These are phyloP conservation scores for Semotilus atromaculatus DNA, from an alignment of 2,797 vertebrate genomes.

Conservation along the genomic window DNA sequence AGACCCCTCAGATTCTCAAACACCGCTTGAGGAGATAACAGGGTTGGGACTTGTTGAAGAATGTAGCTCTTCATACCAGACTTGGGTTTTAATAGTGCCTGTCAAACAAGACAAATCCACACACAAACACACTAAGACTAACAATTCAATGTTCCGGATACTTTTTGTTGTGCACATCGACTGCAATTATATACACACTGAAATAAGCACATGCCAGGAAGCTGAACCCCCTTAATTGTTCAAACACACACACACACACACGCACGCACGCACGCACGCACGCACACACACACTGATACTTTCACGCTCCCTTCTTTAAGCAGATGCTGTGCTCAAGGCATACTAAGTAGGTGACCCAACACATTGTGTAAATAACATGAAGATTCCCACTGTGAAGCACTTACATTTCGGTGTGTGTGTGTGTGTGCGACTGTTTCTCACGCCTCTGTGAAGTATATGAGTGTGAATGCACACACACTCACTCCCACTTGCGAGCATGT, in stretches of 20 bases:
- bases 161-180: neutral
- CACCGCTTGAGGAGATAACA: neutral
- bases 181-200: neutral
- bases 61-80: conserved; percentile 52
- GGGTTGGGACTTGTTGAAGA: conserved; percentile 60
- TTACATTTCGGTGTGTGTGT: conserved; percentile 43
- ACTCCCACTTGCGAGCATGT: conserved; percentile 64
- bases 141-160: neutral
- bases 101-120: conserved; percentile 26
- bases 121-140: neutral
- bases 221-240: conserved; percentile 8
- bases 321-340: conserved; percentile 66
- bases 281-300: conserved; percentile 32
- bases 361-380: conserved; percentile 55
- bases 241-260: conserved; percentile 10
- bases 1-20: conserved; percentile 17
- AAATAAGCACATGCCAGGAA: conserved; percentile 30
- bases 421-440: conserved; percentile 40
- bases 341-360: conserved; percentile 75
- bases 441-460: conserved; percentile 48
- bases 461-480: conserved; percentile 46
- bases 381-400: conserved; percentile 25
- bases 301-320: conserved; percentile 52
- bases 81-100: neutral
- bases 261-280: conserved; percentile 12